Conservation (phyloP, 2,797 vertebrate genomes). For the Chromis chromis region DNA sequence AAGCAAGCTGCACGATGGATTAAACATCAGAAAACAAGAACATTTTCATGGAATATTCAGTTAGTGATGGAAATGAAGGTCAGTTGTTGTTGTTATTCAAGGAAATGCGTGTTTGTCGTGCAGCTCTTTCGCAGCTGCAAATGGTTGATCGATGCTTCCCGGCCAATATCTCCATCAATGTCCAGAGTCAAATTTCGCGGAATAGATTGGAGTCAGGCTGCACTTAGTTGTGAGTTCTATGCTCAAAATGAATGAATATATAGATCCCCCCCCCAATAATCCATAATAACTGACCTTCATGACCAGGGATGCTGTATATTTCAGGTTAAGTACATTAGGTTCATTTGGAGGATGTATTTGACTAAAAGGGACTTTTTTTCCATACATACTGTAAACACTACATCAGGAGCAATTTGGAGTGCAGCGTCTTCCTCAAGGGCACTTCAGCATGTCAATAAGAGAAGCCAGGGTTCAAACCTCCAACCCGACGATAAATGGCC, state of each 20-base stretch:
- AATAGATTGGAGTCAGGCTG: slow-evolving; percentile 26
- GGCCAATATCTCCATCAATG: slow-evolving; percentile 18
- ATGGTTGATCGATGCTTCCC: slow-evolving; percentile 21
- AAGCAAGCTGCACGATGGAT: slow-evolving; percentile 16
- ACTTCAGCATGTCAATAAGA: not conserved
- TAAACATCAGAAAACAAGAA: slow-evolving; percentile 17
- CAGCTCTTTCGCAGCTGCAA: slow-evolving; percentile 20
- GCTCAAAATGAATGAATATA: slow-evolving; percentile 20
- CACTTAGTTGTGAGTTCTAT: slow-evolving; percentile 3
- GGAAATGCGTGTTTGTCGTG: slow-evolving; percentile 15
- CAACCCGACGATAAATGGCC: slow-evolving; percentile 23
- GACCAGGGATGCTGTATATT: slow-evolving; percentile 13
- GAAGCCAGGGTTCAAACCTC: slow-evolving; percentile 6
- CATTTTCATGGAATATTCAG: slow-evolving; percentile 27
- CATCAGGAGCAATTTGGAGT: slow-evolving; percentile 11
- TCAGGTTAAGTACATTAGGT: slow-evolving; percentile 22
- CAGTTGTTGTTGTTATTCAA: slow-evolving; percentile 46
- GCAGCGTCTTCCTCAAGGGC: slow-evolving; percentile 31
- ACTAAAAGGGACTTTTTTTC: slow-evolving; percentile 9
- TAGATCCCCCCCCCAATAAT: not conserved
- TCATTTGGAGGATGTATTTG: slow-evolving; percentile 12
- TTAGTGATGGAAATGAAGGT: slow-evolving; percentile 28
- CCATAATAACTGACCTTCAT: slow-evolving; percentile 30
- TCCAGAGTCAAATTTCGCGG: not conserved
- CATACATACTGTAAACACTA: not conserved